Percentiles rank a stretch among this genome's conserved stretches.
Evolutionary conservation across 92 coral and sea anemone species (phyloP).

Genomic region (Palythoa caribaeorum): DNA sequence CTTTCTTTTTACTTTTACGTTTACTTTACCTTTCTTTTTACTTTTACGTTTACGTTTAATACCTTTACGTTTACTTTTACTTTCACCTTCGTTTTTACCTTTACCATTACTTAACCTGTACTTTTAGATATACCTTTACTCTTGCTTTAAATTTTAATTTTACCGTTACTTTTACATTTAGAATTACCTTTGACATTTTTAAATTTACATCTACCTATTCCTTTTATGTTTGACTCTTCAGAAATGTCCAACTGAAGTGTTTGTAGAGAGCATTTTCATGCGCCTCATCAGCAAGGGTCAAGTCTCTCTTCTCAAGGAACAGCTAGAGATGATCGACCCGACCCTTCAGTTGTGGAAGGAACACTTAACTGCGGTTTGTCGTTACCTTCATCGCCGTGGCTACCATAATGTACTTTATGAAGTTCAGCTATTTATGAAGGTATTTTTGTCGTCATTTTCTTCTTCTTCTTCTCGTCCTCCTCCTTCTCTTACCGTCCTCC

Average conservation of each 20-base stretch:
- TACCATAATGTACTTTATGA: conserved; percentile 86
- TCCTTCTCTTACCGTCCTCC: too few species aligned
- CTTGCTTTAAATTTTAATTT: too few species aligned
- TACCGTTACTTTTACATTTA: too few species aligned
- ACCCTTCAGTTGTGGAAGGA: conserved; percentile 95
- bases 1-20: too few species aligned
- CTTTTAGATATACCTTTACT: too few species aligned
- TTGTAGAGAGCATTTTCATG: conserved; percentile 91
- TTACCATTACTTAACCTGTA: too few species aligned
- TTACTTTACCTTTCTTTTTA: too few species aligned
- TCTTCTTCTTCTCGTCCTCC: too few species aligned
- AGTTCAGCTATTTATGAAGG: conserved; percentile 97
- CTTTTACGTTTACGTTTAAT: too few species aligned
- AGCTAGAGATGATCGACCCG: conserved; percentile 90
- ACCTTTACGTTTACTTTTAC: too few species aligned
- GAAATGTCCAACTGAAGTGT: conserved; percentile 88
- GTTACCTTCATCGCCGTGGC: conserved; percentile 80
- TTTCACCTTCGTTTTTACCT: too few species aligned
- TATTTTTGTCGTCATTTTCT: conserved; percentile 30
- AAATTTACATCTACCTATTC: background rate
- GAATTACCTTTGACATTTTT: too few species aligned
- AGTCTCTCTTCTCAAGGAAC: conserved; percentile 77
- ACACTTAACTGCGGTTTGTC: conserved; percentile 96
- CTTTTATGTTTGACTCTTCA: conserved; percentile 6
- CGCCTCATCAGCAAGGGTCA: conserved; percentile 92